These are phyloP conservation scores for Poecilia picta DNA, from an alignment of 2,797 vertebrate genomes.

Conservation along the genomic window DNA sequence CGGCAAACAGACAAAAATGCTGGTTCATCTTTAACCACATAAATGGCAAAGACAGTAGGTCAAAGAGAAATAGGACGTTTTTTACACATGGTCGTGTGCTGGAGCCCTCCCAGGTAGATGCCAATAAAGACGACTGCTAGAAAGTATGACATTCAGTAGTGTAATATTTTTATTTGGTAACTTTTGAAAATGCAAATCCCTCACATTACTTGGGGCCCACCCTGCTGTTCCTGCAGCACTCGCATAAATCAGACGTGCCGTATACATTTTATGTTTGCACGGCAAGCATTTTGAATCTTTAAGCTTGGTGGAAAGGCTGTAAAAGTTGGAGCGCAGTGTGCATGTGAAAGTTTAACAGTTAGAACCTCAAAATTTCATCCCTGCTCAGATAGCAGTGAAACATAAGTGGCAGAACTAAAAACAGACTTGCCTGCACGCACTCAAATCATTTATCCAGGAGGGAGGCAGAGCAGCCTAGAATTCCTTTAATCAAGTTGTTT, in stretches of 20 bases:
- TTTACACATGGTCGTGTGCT: conserved; percentile 43
- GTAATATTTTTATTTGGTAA: background rate
- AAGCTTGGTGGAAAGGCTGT: conserved; percentile 15
- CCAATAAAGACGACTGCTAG: conserved; percentile 29
- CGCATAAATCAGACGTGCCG: conserved; percentile 61
- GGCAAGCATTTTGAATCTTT: conserved; percentile 63
- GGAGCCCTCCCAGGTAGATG: conserved; percentile 63
- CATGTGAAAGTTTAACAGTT: conserved; percentile 7
- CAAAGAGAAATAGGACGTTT: conserved; percentile 46
- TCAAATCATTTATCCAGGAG: conserved; percentile 67
- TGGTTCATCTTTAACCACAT: conserved; percentile 64
- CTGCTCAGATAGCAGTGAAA: conserved; percentile 52
- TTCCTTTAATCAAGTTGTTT: conserved; percentile 85
- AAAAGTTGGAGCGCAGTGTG: conserved; percentile 14
- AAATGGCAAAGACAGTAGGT: conserved; percentile 47
- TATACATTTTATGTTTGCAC: conserved; percentile 56
- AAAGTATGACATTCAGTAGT: conserved; percentile 22
- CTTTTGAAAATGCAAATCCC: conserved; percentile 2
- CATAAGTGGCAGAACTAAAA: conserved; percentile 73
- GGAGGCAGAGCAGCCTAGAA: conserved; percentile 62
- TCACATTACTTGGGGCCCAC: conserved; percentile 39
- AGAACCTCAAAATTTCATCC: conserved; percentile 60
- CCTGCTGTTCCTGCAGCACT: conserved; percentile 36
- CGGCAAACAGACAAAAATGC: conserved; percentile 62
- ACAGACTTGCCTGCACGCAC: conserved; percentile 60